These are phyloP conservation scores for Argyrosomus regius DNA, from an alignment of 2,797 vertebrate species.

Conservation along the genomic window DNA sequence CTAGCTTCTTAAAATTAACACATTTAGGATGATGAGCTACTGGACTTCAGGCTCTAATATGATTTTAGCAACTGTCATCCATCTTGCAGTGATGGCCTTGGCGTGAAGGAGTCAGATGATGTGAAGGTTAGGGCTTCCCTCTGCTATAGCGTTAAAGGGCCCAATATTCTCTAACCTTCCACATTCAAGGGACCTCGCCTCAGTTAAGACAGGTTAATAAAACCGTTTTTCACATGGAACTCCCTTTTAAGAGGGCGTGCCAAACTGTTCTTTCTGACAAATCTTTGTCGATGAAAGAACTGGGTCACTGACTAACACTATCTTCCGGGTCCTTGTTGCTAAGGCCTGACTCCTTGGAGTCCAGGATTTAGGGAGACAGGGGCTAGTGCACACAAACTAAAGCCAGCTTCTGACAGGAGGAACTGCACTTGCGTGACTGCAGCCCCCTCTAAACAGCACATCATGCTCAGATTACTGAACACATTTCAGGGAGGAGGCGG, in stretches of 20 bases:
- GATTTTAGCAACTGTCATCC: conserved; percentile 62
- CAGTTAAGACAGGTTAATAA: conserved; percentile 68
- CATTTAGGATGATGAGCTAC: conserved; percentile 55
- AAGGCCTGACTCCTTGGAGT: conserved; percentile 64
- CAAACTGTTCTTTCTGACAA: conserved; percentile 74
- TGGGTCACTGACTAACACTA: conserved; percentile 76
- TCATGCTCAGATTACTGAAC: conserved; percentile 71
- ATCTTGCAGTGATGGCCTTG: conserved; percentile 55
- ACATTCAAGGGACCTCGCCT: conserved; percentile 63
- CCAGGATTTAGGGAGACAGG: conserved; percentile 63
- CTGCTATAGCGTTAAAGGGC: conserved; percentile 32
- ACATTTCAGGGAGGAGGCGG: conserved; percentile 49
- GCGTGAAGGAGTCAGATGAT: conserved; percentile 34
- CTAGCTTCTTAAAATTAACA: conserved; percentile 52
- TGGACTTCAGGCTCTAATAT: conserved; percentile 50
- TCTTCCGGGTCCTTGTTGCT: conserved; percentile 65
- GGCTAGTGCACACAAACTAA: conserved; percentile 63
- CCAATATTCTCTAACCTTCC: conserved; percentile 51
- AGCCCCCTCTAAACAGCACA: conserved; percentile 62
- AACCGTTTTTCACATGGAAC: conserved; percentile 60
- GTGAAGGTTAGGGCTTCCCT: conserved; percentile 28
- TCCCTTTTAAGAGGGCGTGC: conserved; percentile 59
- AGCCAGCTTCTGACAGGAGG: conserved; percentile 66
- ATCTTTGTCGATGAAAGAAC: conserved; percentile 77
- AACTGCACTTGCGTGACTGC: conserved; percentile 67